Evolutionary conservation across 2,797 vertebrate species (phyloP).

Genomic region (Crypturellus tataupa): DNA sequence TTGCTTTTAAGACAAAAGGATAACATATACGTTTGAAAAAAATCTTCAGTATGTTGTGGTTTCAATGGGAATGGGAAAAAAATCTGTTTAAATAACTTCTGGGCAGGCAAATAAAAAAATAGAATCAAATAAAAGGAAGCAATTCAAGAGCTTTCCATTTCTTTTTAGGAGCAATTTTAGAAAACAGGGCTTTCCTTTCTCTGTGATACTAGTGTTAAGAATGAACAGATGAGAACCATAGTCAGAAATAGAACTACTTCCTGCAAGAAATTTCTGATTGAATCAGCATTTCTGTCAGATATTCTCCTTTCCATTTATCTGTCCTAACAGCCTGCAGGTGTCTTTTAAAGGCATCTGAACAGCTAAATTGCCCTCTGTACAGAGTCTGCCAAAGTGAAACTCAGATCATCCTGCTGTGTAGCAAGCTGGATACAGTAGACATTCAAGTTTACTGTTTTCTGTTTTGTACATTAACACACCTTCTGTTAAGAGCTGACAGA

Average conservation of each 20-base stretch:
- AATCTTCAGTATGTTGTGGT: not conserved
- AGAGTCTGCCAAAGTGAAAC: not conserved
- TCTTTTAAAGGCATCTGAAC: not conserved
- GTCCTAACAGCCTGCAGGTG: not conserved
- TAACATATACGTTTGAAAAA: not conserved
- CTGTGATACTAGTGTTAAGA: not conserved
- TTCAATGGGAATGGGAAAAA: not conserved
- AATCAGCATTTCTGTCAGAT: not conserved
- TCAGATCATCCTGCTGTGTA: fast-evolving
- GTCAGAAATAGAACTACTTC: not conserved
- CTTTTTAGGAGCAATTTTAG: not conserved
- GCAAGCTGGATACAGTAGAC: not conserved
- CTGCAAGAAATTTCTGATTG: not conserved
- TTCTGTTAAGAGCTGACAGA: not conserved
- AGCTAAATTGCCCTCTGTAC: not conserved
- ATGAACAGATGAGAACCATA: not conserved
- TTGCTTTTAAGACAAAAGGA: not conserved
- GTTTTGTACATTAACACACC: not conserved
- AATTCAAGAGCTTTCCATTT: not conserved
- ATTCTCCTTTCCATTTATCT: not conserved
- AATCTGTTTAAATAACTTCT: not conserved
- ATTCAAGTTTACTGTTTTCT: not conserved
- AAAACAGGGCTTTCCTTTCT: not conserved
- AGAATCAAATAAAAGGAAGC: not conserved
- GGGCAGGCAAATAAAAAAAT: not conserved